Evolutionary conservation across 2,797 vertebrate genomes (phyloP), one percentile per base, ranked within the genome.

Genomic region (Botia almorhae): DNA sequence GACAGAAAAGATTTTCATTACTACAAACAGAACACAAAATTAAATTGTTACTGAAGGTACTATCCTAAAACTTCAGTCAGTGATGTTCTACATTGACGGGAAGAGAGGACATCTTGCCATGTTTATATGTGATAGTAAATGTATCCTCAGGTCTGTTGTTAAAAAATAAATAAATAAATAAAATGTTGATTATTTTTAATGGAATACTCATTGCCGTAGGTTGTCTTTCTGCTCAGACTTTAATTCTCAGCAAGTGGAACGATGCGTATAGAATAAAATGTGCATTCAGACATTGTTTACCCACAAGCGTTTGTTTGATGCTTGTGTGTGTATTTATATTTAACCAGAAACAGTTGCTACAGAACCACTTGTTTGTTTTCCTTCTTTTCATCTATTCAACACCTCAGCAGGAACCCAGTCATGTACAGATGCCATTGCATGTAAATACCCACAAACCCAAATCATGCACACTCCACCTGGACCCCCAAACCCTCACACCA

Each of bases 201-300:
- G 36, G 36, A 70, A 70, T 60, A 51, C 7, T 55, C 69, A 55
- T 79, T 79, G 77, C 69, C 56, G 43, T 53, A 43, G 77, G 58
- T 55, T 61, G 69, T 71, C 36, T 69, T 60, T 50, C 29, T 76
- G 17, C 10, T n/a, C 58, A 60, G 17, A 33, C 36, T 61, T 48
- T 81, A 60, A 43, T 81, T 50, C 64, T 58, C 50, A 67, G 33
- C 33, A 33, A 33, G 69, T 71, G 43, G 56, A 79, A 48, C 64
- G 68, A 64, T 79, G 69, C 46, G 33, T 33, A 10, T n/a, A 69
- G 56, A 19, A 63, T 39, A 46, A 79, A 79, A 72, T 79, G 46
- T 55, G 46, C 46, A 26, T 71, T 69, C 67, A 69, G 23, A 61
- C 43, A 51, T 39, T 55, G 53, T 67, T 29, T 65, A 58, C 70